These are phyloP conservation scores for Sturnira hondurensis DNA, from an alignment of 2,113 vertebrate species.

Conservation along the genomic window DNA sequence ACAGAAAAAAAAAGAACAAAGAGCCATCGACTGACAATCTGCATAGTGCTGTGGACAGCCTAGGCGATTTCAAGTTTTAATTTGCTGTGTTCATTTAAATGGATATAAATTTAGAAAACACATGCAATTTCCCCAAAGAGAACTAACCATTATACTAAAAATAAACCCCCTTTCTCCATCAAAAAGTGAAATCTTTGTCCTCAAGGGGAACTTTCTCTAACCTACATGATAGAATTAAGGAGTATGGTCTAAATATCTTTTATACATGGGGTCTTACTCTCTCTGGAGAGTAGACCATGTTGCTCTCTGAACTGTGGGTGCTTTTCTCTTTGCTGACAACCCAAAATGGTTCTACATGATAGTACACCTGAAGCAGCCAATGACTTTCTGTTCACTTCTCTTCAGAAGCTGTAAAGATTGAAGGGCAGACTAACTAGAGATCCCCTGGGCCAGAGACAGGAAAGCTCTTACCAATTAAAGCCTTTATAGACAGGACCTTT, in stretches of 20 bases:
- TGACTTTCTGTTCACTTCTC: neutral
- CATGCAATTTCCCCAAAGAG: neutral
- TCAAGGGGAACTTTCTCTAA: neutral
- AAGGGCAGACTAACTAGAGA: neutral
- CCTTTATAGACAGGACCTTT: neutral
- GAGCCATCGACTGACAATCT: neutral
- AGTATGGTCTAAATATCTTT: neutral
- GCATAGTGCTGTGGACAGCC: neutral
- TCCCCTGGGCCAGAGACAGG: neutral
- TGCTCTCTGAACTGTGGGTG: neutral
- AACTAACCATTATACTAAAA: neutral
- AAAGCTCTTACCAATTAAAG: neutral
- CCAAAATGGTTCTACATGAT: neutral
- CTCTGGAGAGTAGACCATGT: no score
- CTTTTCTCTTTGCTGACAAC: neutral
- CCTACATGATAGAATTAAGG: neutral
- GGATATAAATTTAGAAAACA: neutral
- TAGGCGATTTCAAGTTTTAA: neutral
- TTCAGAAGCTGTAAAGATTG: neutral
- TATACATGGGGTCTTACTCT: accelerated
- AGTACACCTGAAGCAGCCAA: neutral
- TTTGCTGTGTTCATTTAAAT: neutral
- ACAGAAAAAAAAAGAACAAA: neutral
- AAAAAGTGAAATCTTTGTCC: neutral
- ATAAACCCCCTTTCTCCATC: neutral